A percentile compares a stretch with the other conserved stretches of the same genome.
Evolutionary conservation across 2,113 vertebrate species (phyloP).

Genomic region (Heterotis niloticus): DNA sequence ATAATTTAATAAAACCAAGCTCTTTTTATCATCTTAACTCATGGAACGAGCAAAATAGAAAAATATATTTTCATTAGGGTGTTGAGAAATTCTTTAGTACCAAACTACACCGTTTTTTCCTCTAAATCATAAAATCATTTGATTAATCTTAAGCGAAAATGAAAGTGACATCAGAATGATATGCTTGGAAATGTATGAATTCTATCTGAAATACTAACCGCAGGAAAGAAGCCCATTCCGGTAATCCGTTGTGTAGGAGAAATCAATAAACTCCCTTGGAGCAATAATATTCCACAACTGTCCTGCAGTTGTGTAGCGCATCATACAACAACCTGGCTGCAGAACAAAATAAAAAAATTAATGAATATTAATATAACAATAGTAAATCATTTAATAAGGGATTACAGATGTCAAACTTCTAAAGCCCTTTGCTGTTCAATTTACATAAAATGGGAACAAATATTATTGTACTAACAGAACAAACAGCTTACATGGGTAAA

Average conservation of each 20-base stretch:
- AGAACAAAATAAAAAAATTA: not conserved
- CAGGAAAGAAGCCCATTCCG: slow-evolving; percentile 74
- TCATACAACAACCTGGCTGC: slow-evolving; percentile 72
- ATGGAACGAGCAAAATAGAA: not conserved
- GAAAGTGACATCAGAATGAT: not conserved
- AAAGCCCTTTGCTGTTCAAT: not conserved
- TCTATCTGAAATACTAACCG: slow-evolving; percentile 57
- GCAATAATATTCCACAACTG: slow-evolving; percentile 79
- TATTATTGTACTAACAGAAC: not conserved
- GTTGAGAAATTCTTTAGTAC: too few species aligned
- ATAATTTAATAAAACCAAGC: not conserved
- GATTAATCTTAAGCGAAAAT: not conserved
- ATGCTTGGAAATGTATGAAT: not conserved
- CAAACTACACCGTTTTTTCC: too few species aligned
- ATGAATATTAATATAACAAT: not conserved
- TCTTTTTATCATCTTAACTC: too few species aligned
- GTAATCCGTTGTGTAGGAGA: slow-evolving; percentile 75
- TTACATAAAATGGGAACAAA: not conserved
- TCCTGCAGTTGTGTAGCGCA: slow-evolving; percentile 77
- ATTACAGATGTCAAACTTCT: too few species aligned
- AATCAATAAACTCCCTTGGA: slow-evolving; percentile 80
- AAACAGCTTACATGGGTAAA: too few species aligned
- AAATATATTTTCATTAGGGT: too few species aligned
- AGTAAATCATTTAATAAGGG: too few species aligned
- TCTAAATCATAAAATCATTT: too few species aligned